Conservation (phyloP, 2,113 vertebrate species). For the Hypomesus transpacificus region DNA sequence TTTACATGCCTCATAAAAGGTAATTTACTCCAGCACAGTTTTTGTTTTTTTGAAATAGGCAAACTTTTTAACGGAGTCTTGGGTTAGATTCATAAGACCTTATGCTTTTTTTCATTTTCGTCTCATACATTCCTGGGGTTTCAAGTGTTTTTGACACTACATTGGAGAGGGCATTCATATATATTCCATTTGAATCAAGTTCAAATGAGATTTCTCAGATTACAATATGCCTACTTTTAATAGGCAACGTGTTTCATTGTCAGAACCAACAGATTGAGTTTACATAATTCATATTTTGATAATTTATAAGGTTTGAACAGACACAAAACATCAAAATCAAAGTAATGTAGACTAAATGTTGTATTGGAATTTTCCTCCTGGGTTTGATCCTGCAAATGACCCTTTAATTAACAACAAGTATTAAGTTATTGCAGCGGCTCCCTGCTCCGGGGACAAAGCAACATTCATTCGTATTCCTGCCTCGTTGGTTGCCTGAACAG, state of each 20-base stretch:
- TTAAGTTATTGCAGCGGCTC: constrained; percentile 76
- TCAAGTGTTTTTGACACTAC: no score
- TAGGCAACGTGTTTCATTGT: no score
- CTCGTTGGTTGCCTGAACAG: constrained; percentile 62
- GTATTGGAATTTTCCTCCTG: constrained; percentile 64
- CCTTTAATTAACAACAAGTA: constrained; percentile 79
- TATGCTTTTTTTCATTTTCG: no score
- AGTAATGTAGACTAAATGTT: constrained; percentile 68
- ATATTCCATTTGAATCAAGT: no score
- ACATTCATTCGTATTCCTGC: constrained; percentile 67
- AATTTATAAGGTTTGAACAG: constrained; percentile 34
- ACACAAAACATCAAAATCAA: constrained; percentile 66
- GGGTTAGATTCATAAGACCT: constrained; percentile 8
- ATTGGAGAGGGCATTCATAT: no score
- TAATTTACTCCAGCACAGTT: constrained; percentile 49
- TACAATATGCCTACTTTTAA: no score
- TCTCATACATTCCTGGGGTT: no score
- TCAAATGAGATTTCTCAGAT: no score
- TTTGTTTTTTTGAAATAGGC: constrained; percentile 7
- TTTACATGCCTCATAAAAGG: constrained; percentile 69
- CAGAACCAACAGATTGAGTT: no score
- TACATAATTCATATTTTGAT: no score
- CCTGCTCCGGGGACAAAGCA: constrained; percentile 70
- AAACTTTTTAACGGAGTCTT: constrained; percentile 7
- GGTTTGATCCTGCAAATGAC: constrained; percentile 71